Evolutionary conservation across 1,140 invertebrate genomes (phyloP), one percentile per base, ranked within the genome.

Genomic region (Megathymus violae): DNA sequence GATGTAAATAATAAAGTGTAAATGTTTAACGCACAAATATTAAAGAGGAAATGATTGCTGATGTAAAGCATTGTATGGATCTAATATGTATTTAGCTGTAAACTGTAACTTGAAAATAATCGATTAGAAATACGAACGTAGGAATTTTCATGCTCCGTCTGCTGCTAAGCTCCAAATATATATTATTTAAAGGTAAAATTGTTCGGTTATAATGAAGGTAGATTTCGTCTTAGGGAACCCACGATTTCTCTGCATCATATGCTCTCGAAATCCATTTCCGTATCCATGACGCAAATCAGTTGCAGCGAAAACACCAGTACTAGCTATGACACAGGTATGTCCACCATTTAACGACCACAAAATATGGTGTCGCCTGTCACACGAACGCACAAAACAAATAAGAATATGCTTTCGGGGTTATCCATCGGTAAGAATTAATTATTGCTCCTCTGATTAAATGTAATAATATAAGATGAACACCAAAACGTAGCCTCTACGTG

Each of bases 1-100:
- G 84, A 80, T 91, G 88, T 91, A 91, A 81, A 89, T 91, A 89
- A 88, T 90, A 90, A 89, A 76, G 84, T 88, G 82, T 90, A 90
- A 88, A 88, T 90, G 88, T 90, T 88, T 87, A 90, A 90, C 88
- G 88, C 88, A 90, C 88, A 90, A 90, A 89, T 86, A 87, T 75
- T 75, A 80, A 77, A 66, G 74, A 80, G 69, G 72, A 64, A 74
- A 79, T 67, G 68, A 74, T 69, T 62, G 78, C 77, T 80, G 74
- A 74, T 79, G 79, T 82, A 84, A 86, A 82, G 76, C 82, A 79
- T 76, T 82, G 76, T 88, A 90, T 78, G 83, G 74, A 80, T 79
- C 59, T 66, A 74, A 79, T 86, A 87, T 85, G 78, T 90, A 88
- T 74, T 85, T 88, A 90, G 87, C 84, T 88, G 72, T 89, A 82